A percentile compares a stretch with the other conserved stretches of the same genome.
phyloP scores from a whole-genome alignment of 2,888 invertebrate species.

The Therioaphis trifolii region DNA sequence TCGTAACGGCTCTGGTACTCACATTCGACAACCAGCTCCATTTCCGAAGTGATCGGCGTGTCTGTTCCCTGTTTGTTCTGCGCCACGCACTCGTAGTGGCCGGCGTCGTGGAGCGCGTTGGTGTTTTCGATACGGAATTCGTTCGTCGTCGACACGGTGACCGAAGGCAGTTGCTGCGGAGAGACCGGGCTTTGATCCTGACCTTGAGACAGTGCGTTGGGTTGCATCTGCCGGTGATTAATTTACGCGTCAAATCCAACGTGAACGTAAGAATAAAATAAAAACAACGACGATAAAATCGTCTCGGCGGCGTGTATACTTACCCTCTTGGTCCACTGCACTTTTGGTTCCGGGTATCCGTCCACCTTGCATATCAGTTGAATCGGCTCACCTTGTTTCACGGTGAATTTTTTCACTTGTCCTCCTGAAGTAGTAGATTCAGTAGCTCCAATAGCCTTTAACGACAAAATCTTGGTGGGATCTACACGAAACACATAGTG shows the following conservation, averaged over 20 bases:
- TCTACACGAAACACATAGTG: not conserved
- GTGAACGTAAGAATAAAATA: too few relatives aligned
- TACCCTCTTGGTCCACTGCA: constrained; percentile 70
- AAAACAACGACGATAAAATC: not conserved
- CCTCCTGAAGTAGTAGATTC: not conserved
- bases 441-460: not conserved
- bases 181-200: not conserved
- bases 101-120: constrained; percentile 67
- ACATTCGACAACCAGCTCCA: constrained; percentile 48
- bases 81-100: constrained; percentile 70
- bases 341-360: constrained; percentile 70
- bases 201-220: not conserved
- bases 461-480: constrained; percentile 11
- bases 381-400: constrained; percentile 69
- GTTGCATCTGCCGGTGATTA: constrained; percentile 22
- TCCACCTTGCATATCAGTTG: constrained; percentile 69
- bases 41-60: not conserved
- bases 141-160: constrained; percentile 30
- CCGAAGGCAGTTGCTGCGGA: not conserved
- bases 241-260: too few relatives aligned
- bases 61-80: constrained; percentile 68
- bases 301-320: constrained; percentile 64
- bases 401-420: not conserved
- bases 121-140: constrained; percentile 63
- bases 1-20: not conserved